These are phyloP conservation scores for Elmis aenea DNA, from an alignment of 2,888 invertebrate species.

Conservation along the genomic window DNA sequence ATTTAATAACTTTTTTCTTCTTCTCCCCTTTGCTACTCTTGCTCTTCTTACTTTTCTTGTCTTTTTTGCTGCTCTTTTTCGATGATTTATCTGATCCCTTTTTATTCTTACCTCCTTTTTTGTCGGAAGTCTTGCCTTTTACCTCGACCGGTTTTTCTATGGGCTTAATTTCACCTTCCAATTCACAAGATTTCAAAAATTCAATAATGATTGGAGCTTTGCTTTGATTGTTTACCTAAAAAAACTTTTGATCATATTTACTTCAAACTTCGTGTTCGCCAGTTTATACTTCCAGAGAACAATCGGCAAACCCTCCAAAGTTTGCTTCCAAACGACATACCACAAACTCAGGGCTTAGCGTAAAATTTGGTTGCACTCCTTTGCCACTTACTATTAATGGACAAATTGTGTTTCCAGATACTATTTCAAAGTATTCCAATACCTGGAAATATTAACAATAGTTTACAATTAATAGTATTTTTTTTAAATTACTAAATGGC, in stretches of 20 bases:
- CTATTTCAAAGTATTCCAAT: constrained; percentile 28
- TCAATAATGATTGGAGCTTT: constrained; percentile 17
- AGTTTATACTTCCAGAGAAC: constrained; percentile 26
- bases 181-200: constrained; percentile 27
- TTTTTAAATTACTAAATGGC: too few relatives aligned
- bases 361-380: constrained; percentile 19
- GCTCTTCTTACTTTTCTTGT: background rate
- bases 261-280: too few relatives aligned
- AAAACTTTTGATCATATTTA: too few relatives aligned
- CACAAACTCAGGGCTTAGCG: constrained; percentile 24
- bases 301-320: constrained; percentile 18
- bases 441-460: constrained; percentile 16
- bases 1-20: constrained; percentile 18
- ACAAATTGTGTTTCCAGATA: constrained; percentile 24
- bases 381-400: constrained; percentile 25
- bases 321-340: constrained; percentile 24
- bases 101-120: constrained; percentile 11
- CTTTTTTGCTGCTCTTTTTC: background rate
- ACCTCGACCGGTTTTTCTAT: constrained; percentile 2
- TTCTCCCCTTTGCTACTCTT: background rate
- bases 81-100: constrained; percentile 3
- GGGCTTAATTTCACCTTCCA: constrained; percentile 24
- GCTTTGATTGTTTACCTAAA: constrained; percentile 23
- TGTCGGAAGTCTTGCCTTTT: constrained; percentile 1
- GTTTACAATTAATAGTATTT: too few relatives aligned